These are phyloP conservation scores for Tursiops truncatus DNA, from an alignment of 2,113 vertebrate genomes.

Conservation along the genomic window DNA sequence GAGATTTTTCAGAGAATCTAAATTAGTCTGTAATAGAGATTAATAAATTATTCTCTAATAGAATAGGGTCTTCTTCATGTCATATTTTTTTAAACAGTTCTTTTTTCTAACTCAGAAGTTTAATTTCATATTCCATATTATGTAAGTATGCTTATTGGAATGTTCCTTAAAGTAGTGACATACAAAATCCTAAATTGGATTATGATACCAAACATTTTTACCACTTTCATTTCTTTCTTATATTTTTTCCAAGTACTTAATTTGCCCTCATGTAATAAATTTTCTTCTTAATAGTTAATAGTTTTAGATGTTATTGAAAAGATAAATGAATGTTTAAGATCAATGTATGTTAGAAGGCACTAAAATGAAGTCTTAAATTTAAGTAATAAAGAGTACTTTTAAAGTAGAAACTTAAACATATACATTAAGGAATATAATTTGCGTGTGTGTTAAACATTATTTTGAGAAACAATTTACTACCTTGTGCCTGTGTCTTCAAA, in stretches of 20 bases:
- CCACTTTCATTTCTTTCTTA: background rate
- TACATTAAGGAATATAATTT: background rate
- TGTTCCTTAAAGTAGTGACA: background rate
- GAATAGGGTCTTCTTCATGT: background rate
- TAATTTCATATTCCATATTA: background rate
- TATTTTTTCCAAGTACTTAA: conserved; percentile 9
- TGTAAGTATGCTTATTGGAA: background rate
- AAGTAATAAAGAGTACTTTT: conserved; percentile 36
- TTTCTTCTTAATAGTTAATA: conserved; percentile 32
- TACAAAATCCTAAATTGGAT: background rate
- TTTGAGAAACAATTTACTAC: background rate
- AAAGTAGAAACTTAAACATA: background rate
- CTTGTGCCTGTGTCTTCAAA: background rate
- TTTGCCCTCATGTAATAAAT: background rate
- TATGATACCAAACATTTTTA: conserved; percentile 22
- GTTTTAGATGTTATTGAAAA: background rate
- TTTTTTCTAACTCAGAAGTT: conserved; percentile 43
- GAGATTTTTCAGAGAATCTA: conserved; percentile 23
- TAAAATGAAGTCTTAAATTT: background rate
- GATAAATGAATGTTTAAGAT: conserved; percentile 15
- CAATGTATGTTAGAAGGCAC: background rate
- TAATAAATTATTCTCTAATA: conserved; percentile 24
- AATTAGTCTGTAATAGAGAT: conserved; percentile 23
- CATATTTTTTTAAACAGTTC: background rate
- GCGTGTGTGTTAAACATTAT: background rate